Evolutionary conservation across 1,140 invertebrate genomes (phyloP), one percentile per base, ranked within the genome.

Genomic region (Cotesia chilonis): DNA sequence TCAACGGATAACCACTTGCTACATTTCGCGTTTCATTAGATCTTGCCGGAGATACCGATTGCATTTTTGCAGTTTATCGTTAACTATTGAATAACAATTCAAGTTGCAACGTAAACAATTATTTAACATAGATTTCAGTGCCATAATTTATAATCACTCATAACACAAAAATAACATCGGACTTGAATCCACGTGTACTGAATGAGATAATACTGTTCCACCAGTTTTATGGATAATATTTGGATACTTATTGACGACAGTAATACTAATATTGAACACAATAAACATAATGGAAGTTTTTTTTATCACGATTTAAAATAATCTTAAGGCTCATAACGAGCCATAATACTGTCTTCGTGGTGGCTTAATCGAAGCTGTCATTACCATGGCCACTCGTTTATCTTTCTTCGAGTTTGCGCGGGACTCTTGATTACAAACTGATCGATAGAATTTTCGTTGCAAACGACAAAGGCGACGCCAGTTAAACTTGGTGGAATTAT

Each of bases 401-500:
- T 79, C 76, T 78, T 82, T 75, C 77, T 79, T 78, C 73, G 75
- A 77, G 78, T 81, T 81, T 77, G 78, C 78, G 80, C 77, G 80
- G 80, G 75, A 78, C 76, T 76, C 77, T n/a, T n/a, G 20, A 35
- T 60, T 52, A 35, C 7, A 28, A 54, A 75, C 81, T 81, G 83
- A 82, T 84, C 83, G 83, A 84, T 84, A 83, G 80, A 47, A 47
- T 47, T 47, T 80, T 12, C 35, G 38, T 63, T 80, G 76, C 68
- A 70, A 70, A 71, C 81, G 82, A 84, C 79, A 71, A 75, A 72
- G 82, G 82, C 83, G 83, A 83, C 82, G 55, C 82, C 74, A 68
- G 74, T 70, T 75, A 77, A 80, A 75, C 67, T 70, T 12, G 6
- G 28, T 4, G 66, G 14, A 47, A 28, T 36, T 38, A 63, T 54